A percentile compares a stretch with the other conserved stretches of the same genome.
phyloP scores from a whole-genome alignment of 1,140 invertebrate species.

The Coenobita brevimanus region DNA sequence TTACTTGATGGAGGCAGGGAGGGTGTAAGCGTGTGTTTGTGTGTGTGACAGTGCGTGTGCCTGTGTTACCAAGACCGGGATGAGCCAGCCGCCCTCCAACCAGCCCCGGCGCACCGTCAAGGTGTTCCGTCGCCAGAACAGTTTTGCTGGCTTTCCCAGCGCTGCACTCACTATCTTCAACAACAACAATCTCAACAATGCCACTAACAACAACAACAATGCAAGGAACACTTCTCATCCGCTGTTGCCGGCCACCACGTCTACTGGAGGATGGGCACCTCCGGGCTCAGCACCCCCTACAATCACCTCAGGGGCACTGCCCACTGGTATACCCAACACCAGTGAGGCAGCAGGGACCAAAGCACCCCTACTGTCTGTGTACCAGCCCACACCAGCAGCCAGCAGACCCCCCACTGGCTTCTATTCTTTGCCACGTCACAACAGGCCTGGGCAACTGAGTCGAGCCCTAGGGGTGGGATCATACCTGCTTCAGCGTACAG shows the following conservation, averaged over 20 bases:
- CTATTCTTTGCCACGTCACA: constrained; percentile 55
- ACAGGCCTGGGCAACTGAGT: constrained; percentile 46
- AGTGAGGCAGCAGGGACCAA: neutral
- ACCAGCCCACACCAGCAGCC: constrained; percentile 57
- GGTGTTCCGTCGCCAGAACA: constrained; percentile 67
- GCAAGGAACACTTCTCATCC: constrained; percentile 23
- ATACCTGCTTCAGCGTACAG: constrained; percentile 45
- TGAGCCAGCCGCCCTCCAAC: constrained; percentile 56
- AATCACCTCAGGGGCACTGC: neutral
- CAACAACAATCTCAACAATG: constrained; percentile 41
- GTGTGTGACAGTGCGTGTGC: neutral
- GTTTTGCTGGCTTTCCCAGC: constrained; percentile 67
- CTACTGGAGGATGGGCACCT: neutral
- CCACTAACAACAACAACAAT: constrained; percentile 46
- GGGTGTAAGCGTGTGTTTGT: neutral
- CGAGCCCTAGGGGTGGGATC: constrained; percentile 42
- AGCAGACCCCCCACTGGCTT: constrained; percentile 48
- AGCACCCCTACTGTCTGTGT: constrained; percentile 34
- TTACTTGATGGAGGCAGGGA: constrained; percentile 29
- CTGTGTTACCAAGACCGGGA: constrained; percentile 16
- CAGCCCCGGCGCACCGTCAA: constrained; percentile 49
- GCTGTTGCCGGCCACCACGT: neutral
- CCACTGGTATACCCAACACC: neutral
- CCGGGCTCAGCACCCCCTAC: constrained; percentile 1
- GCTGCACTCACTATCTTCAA: constrained; percentile 59